These are phyloP conservation scores for Drosophila mimetica DNA, from an alignment of 2,888 invertebrate genomes.

Conservation along the genomic window DNA sequence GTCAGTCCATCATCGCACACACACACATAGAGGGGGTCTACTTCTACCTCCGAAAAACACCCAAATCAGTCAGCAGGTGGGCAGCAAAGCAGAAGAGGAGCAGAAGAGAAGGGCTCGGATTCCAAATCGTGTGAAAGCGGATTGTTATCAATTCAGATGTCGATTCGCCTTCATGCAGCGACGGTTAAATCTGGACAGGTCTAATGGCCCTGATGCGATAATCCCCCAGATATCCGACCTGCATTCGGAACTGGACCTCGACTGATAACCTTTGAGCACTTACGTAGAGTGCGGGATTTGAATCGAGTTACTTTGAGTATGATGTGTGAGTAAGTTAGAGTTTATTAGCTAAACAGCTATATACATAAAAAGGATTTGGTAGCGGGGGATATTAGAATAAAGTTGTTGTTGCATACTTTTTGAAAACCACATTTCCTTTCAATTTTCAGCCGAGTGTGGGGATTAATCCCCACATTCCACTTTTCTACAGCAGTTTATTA, in stretches of 20 bases:
- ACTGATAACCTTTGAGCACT: constrained; percentile 23
- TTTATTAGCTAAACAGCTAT: no score
- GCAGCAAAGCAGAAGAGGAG: neutral
- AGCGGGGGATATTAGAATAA: no score
- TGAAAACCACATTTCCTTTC: no score
- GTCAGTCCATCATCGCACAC: constrained; percentile 19
- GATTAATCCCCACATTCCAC: no score
- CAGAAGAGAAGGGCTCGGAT: constrained; percentile 10
- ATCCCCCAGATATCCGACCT: constrained; percentile 30
- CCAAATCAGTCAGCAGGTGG: constrained; percentile 34
- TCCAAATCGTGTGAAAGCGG: constrained; percentile 57
- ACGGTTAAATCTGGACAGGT: constrained; percentile 16
- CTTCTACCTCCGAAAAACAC: constrained; percentile 4
- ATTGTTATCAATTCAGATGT: constrained; percentile 60
- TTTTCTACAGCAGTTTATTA: no score
- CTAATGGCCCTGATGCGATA: constrained; percentile 41
- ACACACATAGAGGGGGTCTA: neutral
- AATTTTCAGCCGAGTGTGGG: no score
- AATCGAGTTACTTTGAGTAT: neutral
- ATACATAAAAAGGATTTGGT: no score
- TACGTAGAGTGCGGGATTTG: neutral
- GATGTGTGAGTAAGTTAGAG: neutral
- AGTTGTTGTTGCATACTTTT: no score
- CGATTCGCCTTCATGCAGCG: constrained; percentile 33
- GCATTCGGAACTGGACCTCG: constrained; percentile 6